Evolutionary conservation across 2,888 invertebrate genomes (phyloP).

Genomic region (Sphaerophoria taeniata): DNA sequence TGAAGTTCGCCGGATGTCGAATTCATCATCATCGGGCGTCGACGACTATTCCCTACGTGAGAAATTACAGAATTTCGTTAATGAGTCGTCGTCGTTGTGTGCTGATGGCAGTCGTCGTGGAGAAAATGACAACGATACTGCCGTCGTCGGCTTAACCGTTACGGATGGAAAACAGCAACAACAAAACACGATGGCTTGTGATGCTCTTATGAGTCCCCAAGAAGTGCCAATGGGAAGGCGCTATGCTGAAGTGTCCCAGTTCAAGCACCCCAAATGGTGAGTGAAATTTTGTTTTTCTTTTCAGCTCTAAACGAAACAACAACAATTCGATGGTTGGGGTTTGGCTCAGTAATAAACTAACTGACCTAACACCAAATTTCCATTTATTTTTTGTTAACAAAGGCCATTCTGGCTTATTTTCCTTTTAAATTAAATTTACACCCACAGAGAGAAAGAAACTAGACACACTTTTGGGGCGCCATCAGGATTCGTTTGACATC

Average conservation of each 20-base stretch:
- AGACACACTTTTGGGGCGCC: neutral
- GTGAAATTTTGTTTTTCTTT: constrained; percentile 57
- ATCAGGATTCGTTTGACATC: constrained; percentile 21
- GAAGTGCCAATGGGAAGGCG: constrained; percentile 83
- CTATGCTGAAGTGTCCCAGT: constrained; percentile 82
- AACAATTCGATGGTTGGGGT: neutral
- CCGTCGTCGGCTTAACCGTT: constrained; percentile 64
- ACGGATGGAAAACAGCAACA: constrained; percentile 36
- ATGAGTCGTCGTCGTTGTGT: constrained; percentile 76
- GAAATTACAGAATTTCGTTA: constrained; percentile 81
- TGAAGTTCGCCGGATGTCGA: constrained; percentile 76
- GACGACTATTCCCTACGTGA: constrained; percentile 82
- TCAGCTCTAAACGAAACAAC: neutral
- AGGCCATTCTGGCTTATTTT: too few relatives aligned
- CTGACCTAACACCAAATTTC: too few relatives aligned
- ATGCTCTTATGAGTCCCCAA: constrained; percentile 82
- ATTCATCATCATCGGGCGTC: constrained; percentile 79
- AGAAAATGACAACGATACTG: constrained; percentile 53
- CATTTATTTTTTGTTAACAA: too few relatives aligned
- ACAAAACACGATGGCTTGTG: constrained; percentile 76
- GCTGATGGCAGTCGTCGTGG: constrained; percentile 65
- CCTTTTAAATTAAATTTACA: too few relatives aligned
- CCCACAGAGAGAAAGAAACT: too few relatives aligned
- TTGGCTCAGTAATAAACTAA: neutral
- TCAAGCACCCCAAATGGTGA: constrained; percentile 80